Conservation (phyloP, 2,888 invertebrate genomes). For the Drosophila limbata region DNA sequence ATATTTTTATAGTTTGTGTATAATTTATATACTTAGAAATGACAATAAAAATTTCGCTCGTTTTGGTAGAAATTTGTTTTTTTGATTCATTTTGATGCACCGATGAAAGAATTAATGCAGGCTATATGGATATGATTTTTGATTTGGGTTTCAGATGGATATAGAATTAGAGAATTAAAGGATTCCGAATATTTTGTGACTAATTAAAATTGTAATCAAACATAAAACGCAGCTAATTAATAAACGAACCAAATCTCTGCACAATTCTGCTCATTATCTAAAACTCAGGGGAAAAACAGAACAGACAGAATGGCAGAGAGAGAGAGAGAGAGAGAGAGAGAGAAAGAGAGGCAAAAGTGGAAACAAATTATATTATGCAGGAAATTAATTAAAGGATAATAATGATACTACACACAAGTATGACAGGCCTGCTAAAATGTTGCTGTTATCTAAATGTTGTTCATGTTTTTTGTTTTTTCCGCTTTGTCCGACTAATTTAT, state of each 20-base stretch:
- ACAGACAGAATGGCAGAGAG: conserved; percentile 2
- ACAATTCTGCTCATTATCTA: conserved; percentile 66
- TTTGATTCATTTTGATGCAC: conserved; percentile 60
- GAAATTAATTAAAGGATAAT: conserved; percentile 78
- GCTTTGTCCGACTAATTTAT: conserved; percentile 63
- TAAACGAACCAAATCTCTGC: conserved; percentile 62
- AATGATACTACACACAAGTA: conserved; percentile 43
- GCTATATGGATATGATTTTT: conserved; percentile 25
- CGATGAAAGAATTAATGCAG: conserved; percentile 68
- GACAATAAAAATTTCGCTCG: conserved; percentile 65
- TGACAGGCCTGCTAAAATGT: conserved; percentile 55
- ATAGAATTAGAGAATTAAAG: conserved; percentile 44
- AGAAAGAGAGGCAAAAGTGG: no score
- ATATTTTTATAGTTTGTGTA: conserved; percentile 50
- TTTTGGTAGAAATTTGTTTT: conserved; percentile 40
- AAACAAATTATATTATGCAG: conserved; percentile 63
- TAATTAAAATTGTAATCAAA: conserved; percentile 32
- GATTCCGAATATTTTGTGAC: conserved; percentile 28
- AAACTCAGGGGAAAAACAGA: conserved; percentile 63
- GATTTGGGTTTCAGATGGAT: conserved; percentile 18
- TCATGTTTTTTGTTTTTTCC: conserved; percentile 14
- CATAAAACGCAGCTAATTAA: conserved; percentile 63
- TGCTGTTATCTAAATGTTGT: conserved; percentile 71
- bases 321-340: background rate
- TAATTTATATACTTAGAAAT: conserved; percentile 64